Evolutionary conservation across 1,140 invertebrate species (phyloP), one percentile per base, ranked within the genome.

Genomic region (Colletes gigas): DNA sequence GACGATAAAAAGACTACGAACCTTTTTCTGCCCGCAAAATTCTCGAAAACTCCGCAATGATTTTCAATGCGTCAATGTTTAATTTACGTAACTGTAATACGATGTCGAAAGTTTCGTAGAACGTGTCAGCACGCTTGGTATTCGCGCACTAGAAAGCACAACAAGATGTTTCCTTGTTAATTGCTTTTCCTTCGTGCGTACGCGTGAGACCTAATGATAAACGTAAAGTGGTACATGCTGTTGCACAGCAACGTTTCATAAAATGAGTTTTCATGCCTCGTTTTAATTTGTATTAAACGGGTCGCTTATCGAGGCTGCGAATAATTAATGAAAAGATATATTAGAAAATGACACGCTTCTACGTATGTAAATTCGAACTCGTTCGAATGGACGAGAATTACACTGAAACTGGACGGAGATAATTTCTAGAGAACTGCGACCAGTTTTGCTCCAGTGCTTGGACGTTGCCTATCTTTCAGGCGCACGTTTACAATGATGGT

Each of bases 151-250:
- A 81, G 72, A 83, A 83, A 81, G 21, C 60, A 68, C 30, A 21
- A 54, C 30, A 21, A 54, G 39, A 67, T 60, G 44, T 81, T 83
- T 83, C 79, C 78, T 81, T 15, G 54, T 47, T 72, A 77, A 81
- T 81, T 81, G 74, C 67, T 70, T 65, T 66, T 77, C 59, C 41
- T 47, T 59, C 6, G 39, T 21, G 17, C 4, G 15, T 21, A 44
- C 8, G 10, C 6, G 47, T 19, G 41, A 67, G 7, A 57, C 52
- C 8, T 57, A 70, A 55, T 41, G 14, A 59, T 15, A 39, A 14
- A 41, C n/a, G 14, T 10, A 19, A 68, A 30, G n/a, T 54, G 66
- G 66, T 14, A 52, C 47, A 21, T 10, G 65, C 12, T 50, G 9
- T 6, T 5, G 30, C 30, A 30, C 17, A 21, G n/a, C 1, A 67